These are phyloP conservation scores for Papilio elwesi DNA, from an alignment of 2,888 invertebrate genomes.

Conservation along the genomic window DNA sequence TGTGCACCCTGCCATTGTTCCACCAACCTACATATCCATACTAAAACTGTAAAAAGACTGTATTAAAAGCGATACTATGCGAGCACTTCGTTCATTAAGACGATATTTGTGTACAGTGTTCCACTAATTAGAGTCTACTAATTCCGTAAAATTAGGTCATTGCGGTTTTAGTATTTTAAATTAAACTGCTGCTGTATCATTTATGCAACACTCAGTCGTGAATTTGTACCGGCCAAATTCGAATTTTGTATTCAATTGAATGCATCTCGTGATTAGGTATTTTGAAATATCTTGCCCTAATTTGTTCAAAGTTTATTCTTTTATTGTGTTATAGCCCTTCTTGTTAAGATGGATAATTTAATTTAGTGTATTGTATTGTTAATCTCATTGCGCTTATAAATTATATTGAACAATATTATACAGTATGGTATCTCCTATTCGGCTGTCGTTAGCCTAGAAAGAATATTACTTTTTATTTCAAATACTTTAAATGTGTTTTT, in stretches of 20 bases:
- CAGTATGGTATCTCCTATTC: too few species aligned
- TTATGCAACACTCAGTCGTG: conserved; percentile 20
- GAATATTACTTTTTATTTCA: too few species aligned
- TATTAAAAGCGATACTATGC: conserved; percentile 34
- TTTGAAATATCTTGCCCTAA: conserved; percentile 2
- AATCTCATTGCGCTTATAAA: too few species aligned
- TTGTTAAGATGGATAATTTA: too few species aligned
- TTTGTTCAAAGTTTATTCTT: background rate
- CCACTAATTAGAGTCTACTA: conserved; percentile 29
- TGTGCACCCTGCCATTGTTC: conserved; percentile 48
- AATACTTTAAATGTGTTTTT: background rate
- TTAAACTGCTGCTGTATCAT: conserved; percentile 33
- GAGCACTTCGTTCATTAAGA: conserved; percentile 32
- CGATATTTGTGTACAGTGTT: conserved; percentile 21
- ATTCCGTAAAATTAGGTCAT: conserved; percentile 33
- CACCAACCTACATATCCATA: conserved; percentile 50
- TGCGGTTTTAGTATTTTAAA: conserved; percentile 32
- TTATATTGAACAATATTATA: too few species aligned
- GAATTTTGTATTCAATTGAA: conserved; percentile 18
- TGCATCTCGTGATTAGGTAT: conserved; percentile 15
- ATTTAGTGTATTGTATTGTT: too few species aligned
- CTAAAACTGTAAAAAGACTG: conserved; percentile 34
- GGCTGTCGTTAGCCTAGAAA: too few species aligned
- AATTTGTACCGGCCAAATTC: conserved; percentile 18
- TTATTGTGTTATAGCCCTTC: too few species aligned